Conservation (phyloP, 2,113 vertebrate species). For the Lepisosteus osseus region DNA sequence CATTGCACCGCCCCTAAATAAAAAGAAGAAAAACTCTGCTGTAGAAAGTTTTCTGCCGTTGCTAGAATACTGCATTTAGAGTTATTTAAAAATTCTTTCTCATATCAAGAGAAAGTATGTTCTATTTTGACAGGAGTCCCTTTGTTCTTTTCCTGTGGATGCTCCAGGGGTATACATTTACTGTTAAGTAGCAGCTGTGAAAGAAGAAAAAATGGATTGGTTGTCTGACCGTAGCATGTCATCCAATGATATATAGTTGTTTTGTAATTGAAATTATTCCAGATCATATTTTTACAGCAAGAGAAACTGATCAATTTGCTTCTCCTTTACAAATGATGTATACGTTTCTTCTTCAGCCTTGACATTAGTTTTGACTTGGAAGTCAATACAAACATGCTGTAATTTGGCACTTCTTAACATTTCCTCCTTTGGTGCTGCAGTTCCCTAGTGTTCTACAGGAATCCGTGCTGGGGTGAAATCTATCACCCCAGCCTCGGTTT, state of each 20-base stretch:
- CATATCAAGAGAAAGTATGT: not conserved
- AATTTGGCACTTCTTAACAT: constrained; percentile 66
- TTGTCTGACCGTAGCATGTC: constrained; percentile 1
- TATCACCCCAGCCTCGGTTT: not conserved
- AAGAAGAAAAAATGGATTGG: constrained; percentile 62
- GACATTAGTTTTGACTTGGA: constrained; percentile 22
- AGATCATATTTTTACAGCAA: not conserved
- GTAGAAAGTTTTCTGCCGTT: no score
- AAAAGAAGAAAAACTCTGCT: no score
- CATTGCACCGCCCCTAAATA: no score
- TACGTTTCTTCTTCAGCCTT: constrained; percentile 22
- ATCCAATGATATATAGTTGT: constrained; percentile 1
- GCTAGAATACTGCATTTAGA: constrained; percentile 1
- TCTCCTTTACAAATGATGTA: constrained; percentile 13
- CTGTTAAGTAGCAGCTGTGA: constrained; percentile 36
- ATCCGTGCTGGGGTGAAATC: not conserved
- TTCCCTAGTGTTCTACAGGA: constrained; percentile 13
- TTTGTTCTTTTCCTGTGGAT: constrained; percentile 4
- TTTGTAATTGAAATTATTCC: constrained; percentile 10
- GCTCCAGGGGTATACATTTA: constrained; percentile 10
- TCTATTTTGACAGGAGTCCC: constrained; percentile 1
- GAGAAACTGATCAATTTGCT: constrained; percentile 9
- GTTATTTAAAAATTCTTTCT: not conserved
- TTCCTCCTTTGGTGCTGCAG: constrained; percentile 36
- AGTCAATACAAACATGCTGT: constrained; percentile 15